Evolutionary conservation across 2,113 vertebrate species (phyloP).

Genomic region (Lanius ludovicianus): DNA sequence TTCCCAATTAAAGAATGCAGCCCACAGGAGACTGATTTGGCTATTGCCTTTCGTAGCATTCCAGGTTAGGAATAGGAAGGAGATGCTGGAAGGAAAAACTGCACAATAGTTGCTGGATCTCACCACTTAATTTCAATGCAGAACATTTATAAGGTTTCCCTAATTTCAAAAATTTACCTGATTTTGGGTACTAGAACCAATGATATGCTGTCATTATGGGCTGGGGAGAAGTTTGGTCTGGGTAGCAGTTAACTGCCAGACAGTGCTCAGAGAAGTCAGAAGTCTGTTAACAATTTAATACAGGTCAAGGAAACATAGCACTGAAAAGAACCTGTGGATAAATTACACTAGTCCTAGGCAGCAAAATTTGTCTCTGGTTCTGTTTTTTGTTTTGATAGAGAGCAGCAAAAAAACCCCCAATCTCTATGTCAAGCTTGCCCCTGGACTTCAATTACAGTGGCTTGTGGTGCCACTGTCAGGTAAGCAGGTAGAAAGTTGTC

Average conservation of each 20-base stretch:
- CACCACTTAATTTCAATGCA: not conserved
- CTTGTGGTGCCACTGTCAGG: not conserved
- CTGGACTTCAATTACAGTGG: not conserved
- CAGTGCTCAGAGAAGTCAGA: not conserved
- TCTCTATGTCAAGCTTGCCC: not conserved
- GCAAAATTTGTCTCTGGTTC: not conserved
- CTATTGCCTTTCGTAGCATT: not conserved
- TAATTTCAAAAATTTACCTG: not conserved
- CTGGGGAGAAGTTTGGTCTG: not conserved
- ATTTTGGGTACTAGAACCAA: not conserved
- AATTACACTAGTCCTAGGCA: not conserved
- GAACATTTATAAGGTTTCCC: not conserved
- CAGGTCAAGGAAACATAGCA: not conserved
- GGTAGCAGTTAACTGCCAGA: not conserved
- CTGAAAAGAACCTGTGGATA: not conserved
- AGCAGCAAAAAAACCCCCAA: not conserved
- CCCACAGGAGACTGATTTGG: not conserved
- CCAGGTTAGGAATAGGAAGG: not conserved
- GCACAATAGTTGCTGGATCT: not conserved
- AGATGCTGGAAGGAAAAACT: not conserved
- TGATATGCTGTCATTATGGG: not conserved
- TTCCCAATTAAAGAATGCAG: not conserved
- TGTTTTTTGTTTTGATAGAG: not conserved
- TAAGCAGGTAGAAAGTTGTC: not conserved
- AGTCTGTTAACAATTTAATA: not conserved